Conservation (phyloP, 2,888 invertebrate genomes). For the Pemphredon lugubris region DNA sequence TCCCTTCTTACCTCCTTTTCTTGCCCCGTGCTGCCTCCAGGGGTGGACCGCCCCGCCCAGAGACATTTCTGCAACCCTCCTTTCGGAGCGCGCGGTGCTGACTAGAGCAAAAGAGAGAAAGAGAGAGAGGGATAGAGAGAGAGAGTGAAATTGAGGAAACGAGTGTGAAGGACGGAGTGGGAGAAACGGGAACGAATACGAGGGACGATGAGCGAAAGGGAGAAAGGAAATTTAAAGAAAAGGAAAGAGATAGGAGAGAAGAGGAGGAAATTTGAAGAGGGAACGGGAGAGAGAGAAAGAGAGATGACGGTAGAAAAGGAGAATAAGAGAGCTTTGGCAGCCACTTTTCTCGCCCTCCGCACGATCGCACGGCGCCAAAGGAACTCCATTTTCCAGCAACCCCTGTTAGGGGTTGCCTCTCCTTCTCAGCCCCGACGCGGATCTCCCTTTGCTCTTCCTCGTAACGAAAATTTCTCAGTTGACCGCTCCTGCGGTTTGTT, state of each 20-base stretch:
- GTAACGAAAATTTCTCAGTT: slow-evolving; percentile 42
- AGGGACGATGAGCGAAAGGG: not conserved
- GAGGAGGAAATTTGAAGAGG: not conserved
- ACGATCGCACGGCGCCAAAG: slow-evolving; percentile 49
- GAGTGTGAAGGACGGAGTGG: not conserved
- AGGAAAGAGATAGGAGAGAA: not conserved
- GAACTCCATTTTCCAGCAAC: slow-evolving; percentile 63
- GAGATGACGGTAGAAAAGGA: too few species aligned
- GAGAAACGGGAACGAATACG: too few species aligned
- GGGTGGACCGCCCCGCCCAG: slow-evolving; percentile 79
- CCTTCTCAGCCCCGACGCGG: slow-evolving; percentile 34
- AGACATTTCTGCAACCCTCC: slow-evolving; percentile 67
- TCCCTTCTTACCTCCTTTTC: slow-evolving; percentile 62
- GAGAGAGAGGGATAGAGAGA: slow-evolving; percentile 7
- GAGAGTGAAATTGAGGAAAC: not conserved
- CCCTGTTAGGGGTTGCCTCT: slow-evolving; percentile 32
- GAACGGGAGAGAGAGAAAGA: slow-evolving; percentile 7
- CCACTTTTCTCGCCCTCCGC: slow-evolving; percentile 68
- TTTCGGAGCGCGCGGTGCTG: slow-evolving; percentile 13
- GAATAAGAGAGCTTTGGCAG: slow-evolving; percentile 55
- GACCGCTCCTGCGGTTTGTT: slow-evolving; percentile 2
- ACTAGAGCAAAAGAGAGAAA: slow-evolving; percentile 5
- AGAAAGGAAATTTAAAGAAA: not conserved
- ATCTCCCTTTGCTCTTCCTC: not conserved
- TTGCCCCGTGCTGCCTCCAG: slow-evolving; percentile 64